Conservation (phyloP, 2,888 invertebrate species). For the Lamellibrachia columna region DNA sequence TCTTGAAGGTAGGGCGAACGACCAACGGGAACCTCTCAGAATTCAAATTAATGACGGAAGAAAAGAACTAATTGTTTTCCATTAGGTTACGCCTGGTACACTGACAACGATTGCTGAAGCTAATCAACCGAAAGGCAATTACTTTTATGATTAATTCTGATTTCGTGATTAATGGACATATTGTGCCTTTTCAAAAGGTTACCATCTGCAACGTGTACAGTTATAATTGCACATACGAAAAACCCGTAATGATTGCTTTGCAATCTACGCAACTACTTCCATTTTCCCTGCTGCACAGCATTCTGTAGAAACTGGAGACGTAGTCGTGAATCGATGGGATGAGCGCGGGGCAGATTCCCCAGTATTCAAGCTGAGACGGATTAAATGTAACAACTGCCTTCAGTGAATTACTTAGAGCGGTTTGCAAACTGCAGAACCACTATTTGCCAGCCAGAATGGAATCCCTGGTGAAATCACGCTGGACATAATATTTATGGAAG, state of each 20-base stretch:
- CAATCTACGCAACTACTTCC: neutral
- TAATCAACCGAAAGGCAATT: neutral
- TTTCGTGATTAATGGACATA: neutral
- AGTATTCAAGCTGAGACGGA: too few relatives aligned
- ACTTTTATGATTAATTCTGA: neutral
- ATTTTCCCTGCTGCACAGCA: neutral
- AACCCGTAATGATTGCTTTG: neutral
- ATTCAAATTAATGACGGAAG: too few relatives aligned
- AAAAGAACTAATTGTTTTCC: neutral
- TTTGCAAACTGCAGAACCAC: too few relatives aligned
- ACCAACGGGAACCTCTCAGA: neutral
- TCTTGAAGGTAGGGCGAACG: neutral
- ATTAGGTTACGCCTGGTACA: neutral
- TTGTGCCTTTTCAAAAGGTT: neutral
- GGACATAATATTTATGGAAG: too few relatives aligned
- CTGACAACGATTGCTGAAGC: neutral
- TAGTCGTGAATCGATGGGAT: neutral
- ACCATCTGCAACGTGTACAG: neutral
- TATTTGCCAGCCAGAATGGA: too few relatives aligned
- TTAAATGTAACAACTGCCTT: neutral
- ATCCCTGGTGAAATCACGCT: too few relatives aligned
- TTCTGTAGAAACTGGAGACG: neutral
- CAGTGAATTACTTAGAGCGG: neutral
- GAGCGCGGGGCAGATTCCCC: neutral
- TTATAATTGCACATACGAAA: slow-evolving; percentile 1